Conservation (phyloP, 2,113 vertebrate genomes). For the Danio rerio region GRCz12tu NC_133178.1:23405501-23406000, state of each 20-base stretch:
- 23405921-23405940: slow-evolving; percentile 69
- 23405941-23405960: neutral
- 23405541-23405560: slow-evolving; percentile 47
- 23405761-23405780: slow-evolving; percentile 69
- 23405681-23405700: slow-evolving; percentile 64
- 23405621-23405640: slow-evolving; percentile 59
- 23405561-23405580: too few relatives aligned
- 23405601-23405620: slow-evolving; percentile 62
- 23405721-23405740: slow-evolving; percentile 59
- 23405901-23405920: slow-evolving; percentile 68
- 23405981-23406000: neutral
- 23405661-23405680: slow-evolving; percentile 61
- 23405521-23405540: slow-evolving; percentile 61
- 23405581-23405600: slow-evolving; percentile 68
- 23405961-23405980: neutral
- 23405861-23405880: slow-evolving; percentile 51
- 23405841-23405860: slow-evolving; percentile 64
- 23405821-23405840: slow-evolving; percentile 63
- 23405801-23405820: slow-evolving; percentile 10
- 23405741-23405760: slow-evolving; percentile 42
- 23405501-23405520: slow-evolving; percentile 59
- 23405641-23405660: slow-evolving; percentile 66
- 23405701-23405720: slow-evolving; percentile 55
- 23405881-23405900: slow-evolving; percentile 69
- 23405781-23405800: slow-evolving; percentile 53